Evolutionary conservation across 2,797 vertebrate genomes (phyloP).

Genomic region (Danio choprae): DNA sequence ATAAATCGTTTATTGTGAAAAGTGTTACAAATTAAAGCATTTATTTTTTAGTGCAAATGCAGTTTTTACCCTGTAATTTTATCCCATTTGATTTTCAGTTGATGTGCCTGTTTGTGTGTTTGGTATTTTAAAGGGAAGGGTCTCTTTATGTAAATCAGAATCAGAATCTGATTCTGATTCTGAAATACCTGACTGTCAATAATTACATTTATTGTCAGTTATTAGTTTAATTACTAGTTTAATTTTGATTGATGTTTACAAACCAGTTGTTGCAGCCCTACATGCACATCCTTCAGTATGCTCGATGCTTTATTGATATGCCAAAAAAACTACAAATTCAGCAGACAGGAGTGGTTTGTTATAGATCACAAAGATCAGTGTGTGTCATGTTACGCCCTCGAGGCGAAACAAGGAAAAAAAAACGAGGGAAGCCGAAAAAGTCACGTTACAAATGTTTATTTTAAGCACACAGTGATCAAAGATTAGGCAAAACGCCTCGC

Average conservation of each 20-base stretch:
- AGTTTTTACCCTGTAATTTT: neutral
- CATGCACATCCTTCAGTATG: neutral
- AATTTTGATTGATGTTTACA: neutral
- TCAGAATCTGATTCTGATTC: too few species aligned
- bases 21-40: too few species aligned
- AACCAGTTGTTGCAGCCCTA: neutral
- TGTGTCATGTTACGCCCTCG: neutral
- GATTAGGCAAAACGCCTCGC: too few species aligned
- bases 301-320: neutral
- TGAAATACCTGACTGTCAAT: neutral
- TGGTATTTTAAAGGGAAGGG: neutral
- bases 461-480: neutral
- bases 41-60: too few species aligned
- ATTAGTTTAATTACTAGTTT: neutral
- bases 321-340: neutral
- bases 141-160: neutral
- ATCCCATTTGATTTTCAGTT: neutral
- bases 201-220: neutral
- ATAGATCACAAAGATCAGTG: neutral
- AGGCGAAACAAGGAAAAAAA: neutral
- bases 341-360: slow-evolving; percentile 7
- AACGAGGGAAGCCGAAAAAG: too few species aligned
- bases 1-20: too few species aligned
- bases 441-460: neutral
- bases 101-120: neutral